These are phyloP conservation scores for Drosophila barbarae DNA, from an alignment of 2,888 invertebrate genomes.

Conservation along the genomic window DNA sequence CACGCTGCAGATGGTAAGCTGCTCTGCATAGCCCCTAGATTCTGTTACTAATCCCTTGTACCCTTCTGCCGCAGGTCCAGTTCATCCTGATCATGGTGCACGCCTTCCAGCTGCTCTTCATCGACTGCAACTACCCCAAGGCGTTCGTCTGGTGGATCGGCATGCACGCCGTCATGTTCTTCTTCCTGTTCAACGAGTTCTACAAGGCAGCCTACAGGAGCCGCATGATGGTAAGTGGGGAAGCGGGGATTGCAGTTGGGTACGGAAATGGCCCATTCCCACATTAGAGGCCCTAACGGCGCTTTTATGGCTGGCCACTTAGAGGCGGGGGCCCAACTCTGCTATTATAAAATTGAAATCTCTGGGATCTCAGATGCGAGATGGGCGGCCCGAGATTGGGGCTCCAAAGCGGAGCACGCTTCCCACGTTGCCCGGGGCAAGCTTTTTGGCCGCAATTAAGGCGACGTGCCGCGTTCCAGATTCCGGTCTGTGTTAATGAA, in stretches of 20 bases:
- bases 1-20: conserved; percentile 91
- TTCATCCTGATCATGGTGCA: conserved; percentile 94
- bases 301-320: conserved; percentile 20
- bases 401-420: conserved; percentile 9
- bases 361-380: not conserved
- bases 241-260: not conserved
- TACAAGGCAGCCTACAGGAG: conserved; percentile 89
- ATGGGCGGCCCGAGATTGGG: not conserved
- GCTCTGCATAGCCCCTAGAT: not conserved
- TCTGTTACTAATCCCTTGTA: not conserved
- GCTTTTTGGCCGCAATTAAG: conserved; percentile 23
- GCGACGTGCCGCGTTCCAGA: conserved; percentile 34
- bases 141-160: conserved; percentile 98
- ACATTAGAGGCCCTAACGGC: conserved; percentile 27
- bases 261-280: conserved; percentile 18
- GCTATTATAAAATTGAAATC: conserved; percentile 22
- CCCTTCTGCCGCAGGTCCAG: conserved; percentile 85
- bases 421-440: conserved; percentile 40
- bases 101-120: conserved; percentile 94
- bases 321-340: conserved; percentile 1
- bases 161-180: conserved; percentile 96
- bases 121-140: conserved; percentile 94
- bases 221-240: conserved; percentile 74
- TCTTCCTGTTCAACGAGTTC: conserved; percentile 96
- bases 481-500: conserved; percentile 63